Percentiles rank a stretch among this genome's conserved stretches.
Evolutionary conservation across 1,140 invertebrate genomes (phyloP).

Genomic region (Cotesia vestalis): DNA sequence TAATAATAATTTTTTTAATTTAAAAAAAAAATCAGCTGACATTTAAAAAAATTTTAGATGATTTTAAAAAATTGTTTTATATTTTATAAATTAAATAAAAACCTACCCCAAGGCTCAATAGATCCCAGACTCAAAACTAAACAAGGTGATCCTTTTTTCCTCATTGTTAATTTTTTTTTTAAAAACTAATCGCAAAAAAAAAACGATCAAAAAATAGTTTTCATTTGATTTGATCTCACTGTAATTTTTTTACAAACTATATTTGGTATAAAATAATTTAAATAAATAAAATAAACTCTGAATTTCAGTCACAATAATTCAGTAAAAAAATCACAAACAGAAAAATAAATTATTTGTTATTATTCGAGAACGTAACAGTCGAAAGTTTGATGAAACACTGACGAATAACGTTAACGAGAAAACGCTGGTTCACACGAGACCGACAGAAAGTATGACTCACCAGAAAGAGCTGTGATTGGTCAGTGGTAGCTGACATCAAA

Average conservation of each 20-base stretch:
- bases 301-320: too few species aligned
- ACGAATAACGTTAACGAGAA: not conserved
- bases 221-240: slow-evolving; percentile 10
- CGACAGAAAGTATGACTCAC: slow-evolving; percentile 52
- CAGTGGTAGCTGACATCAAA: slow-evolving; percentile 48
- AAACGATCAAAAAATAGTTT: not conserved
- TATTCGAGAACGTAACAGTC: not conserved
- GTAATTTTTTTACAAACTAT: not conserved
- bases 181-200: slow-evolving; percentile 7
- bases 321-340: too few species aligned
- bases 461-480: slow-evolving; percentile 46
- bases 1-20: too few species aligned
- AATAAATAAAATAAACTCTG: too few species aligned
- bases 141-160: slow-evolving; percentile 70
- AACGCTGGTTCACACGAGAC: slow-evolving; percentile 49
- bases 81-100: not conserved
- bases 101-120: slow-evolving; percentile 68
- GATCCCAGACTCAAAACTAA: slow-evolving; percentile 71
- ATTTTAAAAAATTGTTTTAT: not conserved
- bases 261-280: too few species aligned
- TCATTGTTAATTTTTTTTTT: not conserved
- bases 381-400: not conserved
- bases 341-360: not conserved
- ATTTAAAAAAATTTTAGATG: too few species aligned
- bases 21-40: too few species aligned